A percentile compares a stretch with the other conserved stretches of the same genome.
These are phyloP conservation scores for Stegastes partitus DNA, from an alignment of 2,113 vertebrate genomes.

Conservation along the genomic window DNA sequence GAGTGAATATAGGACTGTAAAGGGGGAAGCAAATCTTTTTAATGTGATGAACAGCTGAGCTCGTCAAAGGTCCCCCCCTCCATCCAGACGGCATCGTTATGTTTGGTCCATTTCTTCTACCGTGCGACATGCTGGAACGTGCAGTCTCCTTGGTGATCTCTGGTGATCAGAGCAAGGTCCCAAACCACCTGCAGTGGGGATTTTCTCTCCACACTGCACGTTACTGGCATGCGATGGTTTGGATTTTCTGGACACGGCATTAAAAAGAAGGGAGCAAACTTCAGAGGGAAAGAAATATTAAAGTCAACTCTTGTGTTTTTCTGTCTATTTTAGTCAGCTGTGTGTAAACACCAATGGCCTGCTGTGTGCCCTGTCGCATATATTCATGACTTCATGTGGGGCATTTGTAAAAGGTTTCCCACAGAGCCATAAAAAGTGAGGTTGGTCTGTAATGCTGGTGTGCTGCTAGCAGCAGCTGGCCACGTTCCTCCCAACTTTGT, in stretches of 20 bases:
- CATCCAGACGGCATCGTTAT: conserved; percentile 52
- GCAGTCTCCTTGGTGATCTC: conserved; percentile 74
- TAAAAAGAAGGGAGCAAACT: conserved; percentile 9
- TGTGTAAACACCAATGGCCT: conserved; percentile 38
- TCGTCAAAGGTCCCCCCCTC: conserved; percentile 49
- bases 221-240: background rate
- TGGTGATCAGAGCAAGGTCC: conserved; percentile 54
- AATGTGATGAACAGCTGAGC: conserved; percentile 78
- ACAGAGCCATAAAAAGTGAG: conserved; percentile 44
- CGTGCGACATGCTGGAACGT: conserved; percentile 67
- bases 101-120: conserved; percentile 59
- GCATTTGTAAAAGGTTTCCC: conserved; percentile 50
- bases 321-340: conserved; percentile 45
- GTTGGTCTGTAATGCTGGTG: conserved; percentile 27
- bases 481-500: conserved; percentile 35
- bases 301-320: conserved; percentile 24
- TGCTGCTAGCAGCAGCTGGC: conserved; percentile 43
- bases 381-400: conserved; percentile 54
- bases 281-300: conserved; percentile 37
- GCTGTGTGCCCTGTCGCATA: conserved; percentile 42
- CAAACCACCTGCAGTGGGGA: conserved; percentile 55
- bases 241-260: conserved; percentile 37
- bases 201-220: conserved; percentile 46
- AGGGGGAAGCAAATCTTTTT: conserved; percentile 47
- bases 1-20: conserved; percentile 12